Conservation (phyloP, 2,888 invertebrate genomes). For the Neocrepidodera transversa region DNA sequence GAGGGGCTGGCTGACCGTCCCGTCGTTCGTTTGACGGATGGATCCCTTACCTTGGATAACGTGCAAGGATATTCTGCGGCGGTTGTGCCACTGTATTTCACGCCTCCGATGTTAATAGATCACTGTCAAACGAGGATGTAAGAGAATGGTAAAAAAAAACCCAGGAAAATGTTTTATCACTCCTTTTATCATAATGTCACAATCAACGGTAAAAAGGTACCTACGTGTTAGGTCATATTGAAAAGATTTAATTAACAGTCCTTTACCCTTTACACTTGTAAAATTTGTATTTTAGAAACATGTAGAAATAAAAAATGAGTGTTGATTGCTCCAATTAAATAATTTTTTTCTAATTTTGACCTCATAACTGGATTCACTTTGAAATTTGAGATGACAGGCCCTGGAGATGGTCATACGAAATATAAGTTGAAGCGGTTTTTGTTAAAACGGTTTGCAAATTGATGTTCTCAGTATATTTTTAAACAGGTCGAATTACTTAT, state of each 20-base stretch:
- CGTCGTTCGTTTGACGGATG: conserved; percentile 43
- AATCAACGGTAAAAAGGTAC: neutral
- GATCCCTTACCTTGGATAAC: conserved; percentile 54
- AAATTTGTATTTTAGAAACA: too few species aligned
- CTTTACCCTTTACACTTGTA: too few species aligned
- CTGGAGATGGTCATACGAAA: too few species aligned
- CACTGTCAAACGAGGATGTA: conserved; percentile 40
- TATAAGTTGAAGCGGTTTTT: too few species aligned
- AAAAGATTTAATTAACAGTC: neutral
- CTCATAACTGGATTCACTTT: too few species aligned
- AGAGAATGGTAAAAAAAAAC: conserved; percentile 22
- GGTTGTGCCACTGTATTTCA: conserved; percentile 39
- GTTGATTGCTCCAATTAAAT: too few species aligned
- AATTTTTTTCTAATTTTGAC: too few species aligned
- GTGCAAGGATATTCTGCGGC: conserved; percentile 43
- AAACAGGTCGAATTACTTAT: too few species aligned
- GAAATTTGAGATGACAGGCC: too few species aligned
- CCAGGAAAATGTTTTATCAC: conserved; percentile 8
- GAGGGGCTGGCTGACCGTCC: conserved; percentile 41
- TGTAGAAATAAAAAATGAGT: too few species aligned
- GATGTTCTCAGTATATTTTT: too few species aligned
- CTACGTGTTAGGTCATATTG: neutral
- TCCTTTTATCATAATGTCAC: neutral
- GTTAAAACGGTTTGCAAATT: too few species aligned
- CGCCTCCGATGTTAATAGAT: conserved; percentile 45